Base-by-base conservation (phyloP, 2,888 invertebrate genomes). In the Phyllotreta cruciferae region DNA sequence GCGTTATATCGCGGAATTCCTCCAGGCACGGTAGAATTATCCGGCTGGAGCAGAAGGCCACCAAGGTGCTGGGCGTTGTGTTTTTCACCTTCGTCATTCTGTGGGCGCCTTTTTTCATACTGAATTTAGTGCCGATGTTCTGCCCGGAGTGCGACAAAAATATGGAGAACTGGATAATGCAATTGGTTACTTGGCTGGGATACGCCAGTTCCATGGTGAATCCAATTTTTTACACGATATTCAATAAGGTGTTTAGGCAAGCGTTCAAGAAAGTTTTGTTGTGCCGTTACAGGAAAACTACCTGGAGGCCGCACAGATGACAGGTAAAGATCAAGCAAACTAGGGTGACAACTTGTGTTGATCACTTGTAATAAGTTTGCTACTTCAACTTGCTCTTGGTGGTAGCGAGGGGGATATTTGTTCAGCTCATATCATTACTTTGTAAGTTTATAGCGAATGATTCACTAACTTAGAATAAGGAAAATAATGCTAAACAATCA, bases 201-300 rank as follows among this genome's bases (percentile, higher is more conserved):
- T 96, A 96, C 79, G 92, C 94, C 58, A 94, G 94, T 77, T 94
- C 94, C 9, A 94, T 94, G 89, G 93, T 96, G 37, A 96, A 96
- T 82, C 96, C 96, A 0, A 92, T 96, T 75, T 96, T 96, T 83
- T 96, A 96, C 80, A 96, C 96, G 24, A 94, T 96, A 75, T 96
- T 96, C 82, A 96, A 96, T 82, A 94, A 94, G 78, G 92, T 94
- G 63, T 96, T 96, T 82, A 86, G 96, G 44, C 91, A 94, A 78
- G 93, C 95, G 0, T 95, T 95, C 80, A 92, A 93, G 78, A 92
- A 91, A 80, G 92, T 95, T 7, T 81, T 95, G 61, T 81, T 89
- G 62, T 95, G 94, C 78, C 85, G 85, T 68, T 86, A 85, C 67
- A 81, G 81, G 50, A 68, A 70, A 41, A 79, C 84, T 14, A 78